These are phyloP conservation scores for Notoglanidium macrostoma DNA, from an alignment of 2,797 vertebrate species.

Conservation along the genomic window DNA sequence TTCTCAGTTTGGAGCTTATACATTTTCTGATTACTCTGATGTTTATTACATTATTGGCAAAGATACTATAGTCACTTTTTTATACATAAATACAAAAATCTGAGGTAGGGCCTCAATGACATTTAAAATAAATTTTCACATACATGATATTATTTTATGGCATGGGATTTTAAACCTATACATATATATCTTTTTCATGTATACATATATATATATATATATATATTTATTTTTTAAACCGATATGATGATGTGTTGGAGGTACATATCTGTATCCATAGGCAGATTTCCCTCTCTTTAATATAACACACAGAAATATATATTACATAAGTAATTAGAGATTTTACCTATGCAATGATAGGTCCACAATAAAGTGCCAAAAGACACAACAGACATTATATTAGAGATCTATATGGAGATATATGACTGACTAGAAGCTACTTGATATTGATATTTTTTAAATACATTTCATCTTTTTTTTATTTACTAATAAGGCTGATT, in stretches of 20 bases:
- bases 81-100: conserved; percentile 99
- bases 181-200: conserved; percentile 59
- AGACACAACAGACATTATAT: conserved; percentile 83
- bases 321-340: conserved; percentile 96
- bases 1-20: conserved; percentile 89
- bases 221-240: conserved; percentile 68
- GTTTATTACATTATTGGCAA: conserved; percentile 93
- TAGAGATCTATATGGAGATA: conserved; percentile 71
- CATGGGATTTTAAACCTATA: conserved; percentile 81
- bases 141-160: conserved; percentile 77
- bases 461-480: conserved; percentile 74
- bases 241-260: conserved; percentile 84
- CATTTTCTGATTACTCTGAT: conserved; percentile 91
- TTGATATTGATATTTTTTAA: conserved; percentile 74
- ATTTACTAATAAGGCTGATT: conserved; percentile 94
- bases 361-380: conserved; percentile 93
- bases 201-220: conserved; percentile 64
- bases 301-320: conserved; percentile 88
- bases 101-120: conserved; percentile 99
- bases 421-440: conserved; percentile 80
- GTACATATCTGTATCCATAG: conserved; percentile 96
- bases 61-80: conserved; percentile 98
- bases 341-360: conserved; percentile 91
- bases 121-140: conserved; percentile 87
- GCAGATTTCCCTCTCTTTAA: conserved; percentile 84